Evolutionary conservation across 2,797 vertebrate genomes (phyloP), one percentile per base, ranked within the genome.

Genomic region (Coendou prehensilis): DNA sequence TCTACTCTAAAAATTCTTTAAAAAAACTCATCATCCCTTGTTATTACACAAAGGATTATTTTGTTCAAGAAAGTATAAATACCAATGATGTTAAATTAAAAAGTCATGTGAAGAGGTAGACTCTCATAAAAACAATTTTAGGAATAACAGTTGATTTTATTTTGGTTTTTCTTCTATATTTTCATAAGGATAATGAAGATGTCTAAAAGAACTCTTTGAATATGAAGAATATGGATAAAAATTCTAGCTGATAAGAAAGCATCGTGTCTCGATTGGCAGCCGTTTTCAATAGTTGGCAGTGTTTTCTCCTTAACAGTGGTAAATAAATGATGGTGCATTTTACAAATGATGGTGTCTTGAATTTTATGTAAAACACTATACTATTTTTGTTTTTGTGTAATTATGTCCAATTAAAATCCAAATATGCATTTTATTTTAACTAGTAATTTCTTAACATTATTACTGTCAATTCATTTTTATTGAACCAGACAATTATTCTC

Each of bases 341-440:
- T 63, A 81, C 8, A 56, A 91, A 22, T 10, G 7, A 91, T 33
- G 13, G 3, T 23, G 13, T 87, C 47, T n/a, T 86, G n/a, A 83
- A 94, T 37, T 89, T 22, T 54, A 59, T 75, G 15, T 93, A 75
- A 94, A 82, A 89, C 6, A 79, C 28, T 5, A 5, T 23, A 22
- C 8, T 54, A 18, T 81, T 95, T 80, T 93, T 59, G 64, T 14
- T 84, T 84, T n/a, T 71, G 11, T 79, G 11, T 76, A 52, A 57
- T 78, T 89, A 59, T 83, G 41, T 78, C 30, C 57, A 76, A 61
- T 75, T 69, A 91, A 82, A 91, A 71, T 23, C 41, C 67, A 89
- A 63, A 50, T 75, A 26, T 80, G 11, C 8, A 69, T 85, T 83
- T 83, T 61, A 92, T 83, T 95, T 94, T 56, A 89, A 41, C 30